These are phyloP conservation scores for Acipenser oxyrinchus DNA, from an alignment of 2,797 vertebrate species.

Conservation along the genomic window DNA sequence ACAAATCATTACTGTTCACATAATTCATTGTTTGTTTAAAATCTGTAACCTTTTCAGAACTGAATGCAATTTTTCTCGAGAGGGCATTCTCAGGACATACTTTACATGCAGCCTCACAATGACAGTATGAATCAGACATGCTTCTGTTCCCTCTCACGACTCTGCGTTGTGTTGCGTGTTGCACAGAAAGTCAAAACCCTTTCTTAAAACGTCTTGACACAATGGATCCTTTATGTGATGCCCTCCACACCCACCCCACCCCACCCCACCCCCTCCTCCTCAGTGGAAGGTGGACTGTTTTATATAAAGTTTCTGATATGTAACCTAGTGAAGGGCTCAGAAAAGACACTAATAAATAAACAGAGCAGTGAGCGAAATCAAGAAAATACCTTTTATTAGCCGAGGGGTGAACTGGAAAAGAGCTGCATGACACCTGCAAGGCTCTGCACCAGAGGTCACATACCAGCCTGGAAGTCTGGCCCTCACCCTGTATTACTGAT, in stretches of 20 bases:
- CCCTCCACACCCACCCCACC: conserved; percentile 23
- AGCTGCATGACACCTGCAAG: conserved; percentile 48
- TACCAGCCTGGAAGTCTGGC: conserved; percentile 40
- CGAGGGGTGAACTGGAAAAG: conserved; percentile 1
- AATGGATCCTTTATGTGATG: conserved; percentile 27
- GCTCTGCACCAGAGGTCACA: conserved; percentile 49
- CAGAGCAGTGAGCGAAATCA: not conserved
- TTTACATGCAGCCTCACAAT: not conserved
- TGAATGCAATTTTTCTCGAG: not conserved
- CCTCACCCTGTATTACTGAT: conserved; percentile 36
- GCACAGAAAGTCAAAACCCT: not conserved
- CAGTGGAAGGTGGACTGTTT: conserved; percentile 12
- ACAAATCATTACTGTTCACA: not conserved
- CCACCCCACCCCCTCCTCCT: conserved; percentile 22
- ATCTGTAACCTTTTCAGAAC: no score
- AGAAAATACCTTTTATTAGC: conserved; percentile 7
- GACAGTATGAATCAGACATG: not conserved
- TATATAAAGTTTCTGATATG: conserved; percentile 3
- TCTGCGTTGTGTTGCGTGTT: not conserved
- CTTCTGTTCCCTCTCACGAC: not conserved
- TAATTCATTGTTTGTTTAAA: not conserved
- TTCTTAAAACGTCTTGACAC: not conserved
- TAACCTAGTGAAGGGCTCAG: not conserved
- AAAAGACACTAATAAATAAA: not conserved
- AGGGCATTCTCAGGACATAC: not conserved